Evolutionary conservation across 2,888 invertebrate species (phyloP).

Genomic region (Anthrax anthrax): DNA sequence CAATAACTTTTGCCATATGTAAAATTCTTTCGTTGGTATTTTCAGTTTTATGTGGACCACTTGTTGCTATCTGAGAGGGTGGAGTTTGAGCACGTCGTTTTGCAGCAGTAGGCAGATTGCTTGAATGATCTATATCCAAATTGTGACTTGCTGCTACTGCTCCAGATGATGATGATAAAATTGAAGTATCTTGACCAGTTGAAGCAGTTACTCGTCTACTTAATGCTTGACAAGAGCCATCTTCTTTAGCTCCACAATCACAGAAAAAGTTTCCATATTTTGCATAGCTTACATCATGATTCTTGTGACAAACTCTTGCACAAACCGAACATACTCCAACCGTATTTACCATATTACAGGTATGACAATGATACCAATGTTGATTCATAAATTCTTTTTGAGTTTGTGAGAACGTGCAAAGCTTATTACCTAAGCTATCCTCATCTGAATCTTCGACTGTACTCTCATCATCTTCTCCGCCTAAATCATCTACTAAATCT

Average conservation of each 20-base stretch:
- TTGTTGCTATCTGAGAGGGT: conserved; percentile 15
- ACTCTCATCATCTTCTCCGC: conserved; percentile 85
- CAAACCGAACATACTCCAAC: conserved; percentile 97
- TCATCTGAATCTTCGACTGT: conserved; percentile 55
- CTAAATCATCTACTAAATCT: conserved; percentile 71
- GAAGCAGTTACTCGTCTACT: conserved; percentile 23
- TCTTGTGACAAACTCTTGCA: conserved; percentile 91
- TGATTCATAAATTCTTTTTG: conserved; percentile 97
- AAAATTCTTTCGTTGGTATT: conserved; percentile 21
- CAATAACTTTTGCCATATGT: conserved; percentile 27
- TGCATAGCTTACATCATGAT: conserved; percentile 92
- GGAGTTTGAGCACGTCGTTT: conserved; percentile 48
- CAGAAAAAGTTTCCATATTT: conserved; percentile 99
- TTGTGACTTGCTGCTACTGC: conserved; percentile 9
- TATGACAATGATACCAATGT: conserved; percentile 98
- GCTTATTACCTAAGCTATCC: conserved; percentile 41
- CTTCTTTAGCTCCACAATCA: conserved; percentile 95
- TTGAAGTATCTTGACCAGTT: conserved; percentile 7
- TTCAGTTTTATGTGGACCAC: conserved; percentile 4
- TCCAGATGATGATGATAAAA: not conserved
- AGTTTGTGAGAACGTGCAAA: conserved; percentile 93
- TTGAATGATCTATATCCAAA: conserved; percentile 36
- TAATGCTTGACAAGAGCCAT: conserved; percentile 54
- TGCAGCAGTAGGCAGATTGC: conserved; percentile 17
- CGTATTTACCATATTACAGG: conserved; percentile 96